Evolutionary conservation across 2,888 invertebrate species (phyloP).

Genomic region (Amiota communis): DNA sequence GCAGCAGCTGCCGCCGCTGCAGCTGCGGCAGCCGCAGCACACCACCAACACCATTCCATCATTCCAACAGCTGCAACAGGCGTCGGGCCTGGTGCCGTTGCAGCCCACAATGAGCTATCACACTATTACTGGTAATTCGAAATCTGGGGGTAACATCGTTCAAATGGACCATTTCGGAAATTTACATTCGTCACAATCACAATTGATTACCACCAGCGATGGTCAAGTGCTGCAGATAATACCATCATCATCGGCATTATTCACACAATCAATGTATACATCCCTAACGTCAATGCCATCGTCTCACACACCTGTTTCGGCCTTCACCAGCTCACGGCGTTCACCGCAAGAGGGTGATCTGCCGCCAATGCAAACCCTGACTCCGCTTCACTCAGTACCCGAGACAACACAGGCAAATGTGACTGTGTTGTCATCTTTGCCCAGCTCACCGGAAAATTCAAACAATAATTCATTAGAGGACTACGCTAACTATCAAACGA

Average conservation of each 20-base stretch:
- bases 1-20: constrained; percentile 51
- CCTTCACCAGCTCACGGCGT: constrained; percentile 57
- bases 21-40: constrained; percentile 57
- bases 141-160: constrained; percentile 26
- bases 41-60: constrained; percentile 71
- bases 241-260: constrained; percentile 76
- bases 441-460: constrained; percentile 70
- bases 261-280: neutral
- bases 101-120: constrained; percentile 79
- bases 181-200: constrained; percentile 54
- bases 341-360: constrained; percentile 70
- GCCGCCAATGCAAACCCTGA: constrained; percentile 64
- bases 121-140: constrained; percentile 88
- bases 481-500: constrained; percentile 27
- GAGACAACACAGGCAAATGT: constrained; percentile 52
- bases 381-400: constrained; percentile 55
- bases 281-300: constrained; percentile 44
- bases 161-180: constrained; percentile 70
- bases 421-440: constrained; percentile 55
- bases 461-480: constrained; percentile 69
- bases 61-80: constrained; percentile 76
- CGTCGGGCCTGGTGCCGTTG: constrained; percentile 74
- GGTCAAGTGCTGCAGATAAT: constrained; percentile 67
- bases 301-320: constrained; percentile 57
- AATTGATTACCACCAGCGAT: constrained; percentile 60